phyloP scores from a whole-genome alignment of 1,140 invertebrate species.

The Drosophila fuyamai region DNA sequence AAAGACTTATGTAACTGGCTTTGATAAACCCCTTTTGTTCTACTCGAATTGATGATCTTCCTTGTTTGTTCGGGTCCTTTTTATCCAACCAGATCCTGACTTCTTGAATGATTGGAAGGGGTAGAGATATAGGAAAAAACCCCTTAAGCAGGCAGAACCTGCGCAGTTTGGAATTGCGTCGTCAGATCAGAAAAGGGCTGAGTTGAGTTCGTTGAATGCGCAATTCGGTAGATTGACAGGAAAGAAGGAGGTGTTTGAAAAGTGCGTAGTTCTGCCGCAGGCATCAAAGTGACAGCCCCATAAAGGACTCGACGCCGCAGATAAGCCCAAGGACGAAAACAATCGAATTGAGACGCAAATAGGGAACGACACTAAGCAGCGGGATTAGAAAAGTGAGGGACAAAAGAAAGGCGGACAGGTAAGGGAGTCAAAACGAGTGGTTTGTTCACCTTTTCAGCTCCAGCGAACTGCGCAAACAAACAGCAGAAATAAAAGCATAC shows the following conservation, averaged over 20 bases:
- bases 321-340: slow-evolving; percentile 58
- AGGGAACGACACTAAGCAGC: slow-evolving; percentile 38
- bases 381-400: slow-evolving; percentile 35
- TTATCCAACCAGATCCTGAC: slow-evolving; percentile 46
- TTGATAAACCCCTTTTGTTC: slow-evolving; percentile 14
- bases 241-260: slow-evolving; percentile 16
- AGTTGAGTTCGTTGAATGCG: slow-evolving; percentile 43
- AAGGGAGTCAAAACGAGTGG: slow-evolving; percentile 37
- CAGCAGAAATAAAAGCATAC: slow-evolving; percentile 66
- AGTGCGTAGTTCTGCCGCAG: slow-evolving; percentile 47
- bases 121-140: neutral
- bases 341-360: slow-evolving; percentile 62
- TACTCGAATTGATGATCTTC: slow-evolving; percentile 26
- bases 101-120: slow-evolving; percentile 28
- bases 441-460: slow-evolving; percentile 78
- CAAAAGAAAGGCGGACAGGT: slow-evolving; percentile 11
- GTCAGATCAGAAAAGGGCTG: neutral
- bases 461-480: slow-evolving; percentile 52
- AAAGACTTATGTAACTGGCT: slow-evolving; percentile 39
- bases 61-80: slow-evolving; percentile 9
- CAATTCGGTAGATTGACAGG: slow-evolving; percentile 38
- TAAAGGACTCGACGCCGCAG: slow-evolving; percentile 74
- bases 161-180: slow-evolving; percentile 71
- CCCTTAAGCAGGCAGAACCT: slow-evolving; percentile 43
- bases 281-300: slow-evolving; percentile 66